Percentiles rank a stretch among this genome's conserved stretches.
Conservation (phyloP, 2,888 invertebrate species). For the Hedychridium roseum region DNA sequence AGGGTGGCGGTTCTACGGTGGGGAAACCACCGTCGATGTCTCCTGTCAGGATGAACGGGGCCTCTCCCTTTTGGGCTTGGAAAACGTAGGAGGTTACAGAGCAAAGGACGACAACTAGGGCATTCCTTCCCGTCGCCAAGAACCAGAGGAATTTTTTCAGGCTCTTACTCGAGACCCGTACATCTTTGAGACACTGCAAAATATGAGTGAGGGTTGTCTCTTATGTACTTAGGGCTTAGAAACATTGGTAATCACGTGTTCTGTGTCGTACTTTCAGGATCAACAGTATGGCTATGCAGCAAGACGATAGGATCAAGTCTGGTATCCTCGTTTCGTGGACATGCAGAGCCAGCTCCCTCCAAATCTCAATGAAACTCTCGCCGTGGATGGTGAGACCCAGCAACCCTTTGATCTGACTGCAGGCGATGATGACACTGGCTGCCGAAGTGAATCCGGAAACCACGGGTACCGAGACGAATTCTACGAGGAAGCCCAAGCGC, state of each 20-base stretch:
- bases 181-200: constrained; percentile 70
- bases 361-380: constrained; percentile 71
- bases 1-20: constrained; percentile 66
- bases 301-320: constrained; percentile 71
- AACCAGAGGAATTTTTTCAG: constrained; percentile 70
- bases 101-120: constrained; percentile 73
- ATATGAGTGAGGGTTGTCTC: no score
- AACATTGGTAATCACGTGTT: constrained; percentile 27
- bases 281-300: constrained; percentile 70
- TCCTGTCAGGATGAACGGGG: constrained; percentile 71
- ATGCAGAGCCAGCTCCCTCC: constrained; percentile 68
- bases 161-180: constrained; percentile 57
- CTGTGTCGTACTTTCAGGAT: constrained; percentile 73
- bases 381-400: constrained; percentile 71
- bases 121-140: constrained; percentile 74
- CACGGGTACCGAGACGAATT: constrained; percentile 78
- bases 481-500: constrained; percentile 76
- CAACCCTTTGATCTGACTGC: constrained; percentile 76
- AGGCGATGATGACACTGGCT: constrained; percentile 78
- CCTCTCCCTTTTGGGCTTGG: constrained; percentile 59
- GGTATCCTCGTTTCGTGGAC: constrained; percentile 67
- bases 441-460: constrained; percentile 81
- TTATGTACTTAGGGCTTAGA: not conserved
- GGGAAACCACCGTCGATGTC: constrained; percentile 72
- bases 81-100: constrained; percentile 69